Percentiles rank a stretch among this genome's conserved stretches.
Evolutionary conservation across 2,113 vertebrate species (phyloP).

Genomic region (Morone chrysops): DNA sequence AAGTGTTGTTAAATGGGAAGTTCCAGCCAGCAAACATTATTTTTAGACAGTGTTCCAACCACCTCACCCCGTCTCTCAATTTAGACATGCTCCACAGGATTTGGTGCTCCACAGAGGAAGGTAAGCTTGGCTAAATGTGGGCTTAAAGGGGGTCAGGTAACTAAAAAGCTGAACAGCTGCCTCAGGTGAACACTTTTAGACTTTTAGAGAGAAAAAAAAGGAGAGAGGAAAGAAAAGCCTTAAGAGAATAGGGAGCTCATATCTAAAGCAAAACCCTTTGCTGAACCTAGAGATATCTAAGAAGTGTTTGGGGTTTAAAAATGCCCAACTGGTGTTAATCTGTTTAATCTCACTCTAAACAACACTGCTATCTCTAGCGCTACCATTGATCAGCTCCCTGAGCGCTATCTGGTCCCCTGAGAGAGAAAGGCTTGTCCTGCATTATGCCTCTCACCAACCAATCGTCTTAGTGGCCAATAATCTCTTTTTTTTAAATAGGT

Average conservation of each 20-base stretch:
- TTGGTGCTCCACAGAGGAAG: slow-evolving; percentile 43
- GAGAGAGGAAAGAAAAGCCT: slow-evolving; percentile 10
- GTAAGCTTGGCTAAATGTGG: slow-evolving; percentile 59
- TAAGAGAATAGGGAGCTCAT: slow-evolving; percentile 43
- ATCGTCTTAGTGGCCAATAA: slow-evolving; percentile 77
- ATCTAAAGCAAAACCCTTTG: slow-evolving; percentile 38
- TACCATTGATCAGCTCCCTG: slow-evolving; percentile 44
- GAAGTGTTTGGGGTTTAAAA: slow-evolving; percentile 42
- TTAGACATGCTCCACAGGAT: slow-evolving; percentile 49
- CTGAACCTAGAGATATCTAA: slow-evolving; percentile 38
- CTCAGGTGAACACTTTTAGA: slow-evolving; percentile 51
- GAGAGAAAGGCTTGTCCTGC: slow-evolving; percentile 51
- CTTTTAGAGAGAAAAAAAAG: neutral
- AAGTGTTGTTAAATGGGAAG: slow-evolving; percentile 36
- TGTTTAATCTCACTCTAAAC: slow-evolving; percentile 72
- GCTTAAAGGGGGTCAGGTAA: slow-evolving; percentile 53
- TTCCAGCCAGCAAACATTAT: slow-evolving; percentile 33
- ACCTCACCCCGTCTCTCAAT: neutral
- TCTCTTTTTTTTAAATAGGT: slow-evolving; percentile 66
- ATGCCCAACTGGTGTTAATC: slow-evolving; percentile 59
- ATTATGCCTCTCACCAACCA: slow-evolving; percentile 71
- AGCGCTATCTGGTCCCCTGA: slow-evolving; percentile 46
- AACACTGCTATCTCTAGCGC: slow-evolving; percentile 47
- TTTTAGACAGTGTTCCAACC: slow-evolving; percentile 40
- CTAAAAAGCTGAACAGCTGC: slow-evolving; percentile 46